A percentile compares a stretch with the other conserved stretches of the same genome.
Conservation (phyloP, 2,888 invertebrate species). For the Agonopterix arenella region DNA sequence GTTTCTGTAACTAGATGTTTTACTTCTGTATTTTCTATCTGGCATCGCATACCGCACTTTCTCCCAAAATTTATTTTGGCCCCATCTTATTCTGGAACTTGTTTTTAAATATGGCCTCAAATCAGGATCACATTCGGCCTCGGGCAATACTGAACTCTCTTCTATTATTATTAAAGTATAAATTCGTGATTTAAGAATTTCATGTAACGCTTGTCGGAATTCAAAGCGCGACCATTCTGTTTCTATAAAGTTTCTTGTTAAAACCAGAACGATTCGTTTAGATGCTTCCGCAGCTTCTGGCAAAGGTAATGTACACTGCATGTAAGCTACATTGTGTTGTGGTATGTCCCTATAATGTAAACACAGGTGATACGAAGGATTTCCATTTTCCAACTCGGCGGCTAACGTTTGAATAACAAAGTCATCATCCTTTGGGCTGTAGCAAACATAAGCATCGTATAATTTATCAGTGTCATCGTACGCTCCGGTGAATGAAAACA, state of each 20-base stretch:
- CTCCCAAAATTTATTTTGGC: constrained; percentile 96
- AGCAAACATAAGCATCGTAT: constrained; percentile 95
- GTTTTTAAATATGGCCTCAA: constrained; percentile 92
- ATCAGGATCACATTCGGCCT: constrained; percentile 91
- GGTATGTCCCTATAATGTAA: constrained; percentile 92
- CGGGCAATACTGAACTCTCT: constrained; percentile 86
- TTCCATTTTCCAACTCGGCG: constrained; percentile 89
- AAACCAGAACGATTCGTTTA: constrained; percentile 88
- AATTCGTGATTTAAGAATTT: constrained; percentile 88
- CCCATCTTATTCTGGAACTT: constrained; percentile 89
- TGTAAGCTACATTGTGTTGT: constrained; percentile 80
- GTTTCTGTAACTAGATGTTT: constrained; percentile 81
- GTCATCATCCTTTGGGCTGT: constrained; percentile 94
- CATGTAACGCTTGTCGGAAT: constrained; percentile 92
- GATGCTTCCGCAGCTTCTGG: constrained; percentile 94
- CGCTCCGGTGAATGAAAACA: constrained; percentile 83
- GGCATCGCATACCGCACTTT: constrained; percentile 93
- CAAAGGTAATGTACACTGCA: constrained; percentile 84
- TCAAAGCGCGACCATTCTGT: constrained; percentile 96
- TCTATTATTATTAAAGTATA: constrained; percentile 92
- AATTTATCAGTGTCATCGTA: constrained; percentile 90
- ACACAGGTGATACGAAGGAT: constrained; percentile 87
- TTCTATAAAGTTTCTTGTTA: constrained; percentile 92
- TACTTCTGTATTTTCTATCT: constrained; percentile 74
- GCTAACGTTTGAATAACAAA: constrained; percentile 92